Base-by-base conservation (phyloP, 1,140 invertebrate genomes). In the Augochlora pura region DNA sequence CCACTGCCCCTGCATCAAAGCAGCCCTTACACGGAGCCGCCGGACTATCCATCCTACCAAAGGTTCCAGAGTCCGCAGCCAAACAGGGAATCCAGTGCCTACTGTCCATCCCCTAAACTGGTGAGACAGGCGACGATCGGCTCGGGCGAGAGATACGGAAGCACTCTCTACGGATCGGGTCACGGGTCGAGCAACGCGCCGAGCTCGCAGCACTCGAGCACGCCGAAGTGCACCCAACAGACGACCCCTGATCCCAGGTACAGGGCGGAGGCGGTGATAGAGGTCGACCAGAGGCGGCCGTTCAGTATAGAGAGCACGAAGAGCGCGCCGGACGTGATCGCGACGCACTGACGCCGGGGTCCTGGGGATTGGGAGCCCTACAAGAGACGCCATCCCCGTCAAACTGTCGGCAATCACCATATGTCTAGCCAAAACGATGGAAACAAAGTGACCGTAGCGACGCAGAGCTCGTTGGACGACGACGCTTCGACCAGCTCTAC, bases 261-360 rank as follows among this genome's bases (percentile, higher is more conserved):
- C 84, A 92, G 93, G 63, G 95, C 95, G 1, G 95, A 96, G 82
- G 95, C 95, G 5, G 94, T 95, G 65, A 95, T 96, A 68, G 95
- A 96, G 79, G 94, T 96, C 91, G 93, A 94, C 59, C 92, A 94
- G 82, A 94, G 94, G 81, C 93, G 95, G 16, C 95, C 95, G 0
- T 96, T 96, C 89, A 96, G 96, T 90, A 95, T 95, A 67, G 95
- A 96, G 80, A 96, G 96, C 18, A 96, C 96, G 14, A 97, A 97
- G 89, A 97, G 97, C 63, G 97, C 97, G 1, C 97, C 97, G 25
- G 97, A 98, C 90, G 97, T 97, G 70, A 97, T 97, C 85, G 96
- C 96, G 86, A 96, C 96, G 23, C 96, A 96, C 95, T 97, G 96
- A 96, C 95, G 94, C 88, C 90, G 92, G 89, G 90, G 86, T 81